Percentiles rank a stretch among this genome's conserved stretches.
These are phyloP conservation scores for Stigmatopora argus DNA, from an alignment of 2,113 vertebrate genomes.

Conservation along the genomic window DNA sequence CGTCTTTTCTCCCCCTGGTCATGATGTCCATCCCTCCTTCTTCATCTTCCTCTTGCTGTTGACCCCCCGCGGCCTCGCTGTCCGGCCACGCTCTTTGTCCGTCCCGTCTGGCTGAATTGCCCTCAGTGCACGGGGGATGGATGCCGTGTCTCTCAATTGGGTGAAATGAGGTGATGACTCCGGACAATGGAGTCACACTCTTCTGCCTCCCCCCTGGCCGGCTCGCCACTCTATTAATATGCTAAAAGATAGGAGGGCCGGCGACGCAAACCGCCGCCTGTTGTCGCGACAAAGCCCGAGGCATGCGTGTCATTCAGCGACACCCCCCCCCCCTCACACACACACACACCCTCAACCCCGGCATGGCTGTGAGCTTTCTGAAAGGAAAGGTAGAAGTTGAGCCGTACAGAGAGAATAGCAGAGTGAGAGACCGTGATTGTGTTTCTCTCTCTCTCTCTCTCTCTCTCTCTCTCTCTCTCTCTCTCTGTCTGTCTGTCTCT, in stretches of 20 bases:
- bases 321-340: slow-evolving; percentile 58
- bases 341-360: slow-evolving; percentile 72
- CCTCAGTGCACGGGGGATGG: slow-evolving; percentile 74
- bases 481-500: slow-evolving; percentile 12
- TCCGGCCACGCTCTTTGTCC: slow-evolving; percentile 71
- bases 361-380: slow-evolving; percentile 66
- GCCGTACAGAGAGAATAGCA: slow-evolving; percentile 60
- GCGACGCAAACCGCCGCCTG: slow-evolving; percentile 75
- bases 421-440: slow-evolving; percentile 49
- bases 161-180: slow-evolving; percentile 81
- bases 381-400: slow-evolving; percentile 64
- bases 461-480: slow-evolving; percentile 27
- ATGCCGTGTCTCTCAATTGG: slow-evolving; percentile 79
- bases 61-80: slow-evolving; percentile 39
- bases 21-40: slow-evolving; percentile 64
- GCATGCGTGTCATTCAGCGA: slow-evolving; percentile 73
- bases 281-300: slow-evolving; percentile 70
- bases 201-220: slow-evolving; percentile 63
- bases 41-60: slow-evolving; percentile 58
- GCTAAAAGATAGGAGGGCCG: slow-evolving; percentile 73
- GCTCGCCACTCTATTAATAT: slow-evolving; percentile 81
- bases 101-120: slow-evolving; percentile 75
- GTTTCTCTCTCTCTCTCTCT: slow-evolving; percentile 27
- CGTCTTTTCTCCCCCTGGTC: slow-evolving; percentile 37
- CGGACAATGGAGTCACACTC: slow-evolving; percentile 76